A percentile compares a stretch with the other conserved stretches of the same genome.
phyloP scores from a whole-genome alignment of 2,888 invertebrate species.

The Lasiommata megera region DNA sequence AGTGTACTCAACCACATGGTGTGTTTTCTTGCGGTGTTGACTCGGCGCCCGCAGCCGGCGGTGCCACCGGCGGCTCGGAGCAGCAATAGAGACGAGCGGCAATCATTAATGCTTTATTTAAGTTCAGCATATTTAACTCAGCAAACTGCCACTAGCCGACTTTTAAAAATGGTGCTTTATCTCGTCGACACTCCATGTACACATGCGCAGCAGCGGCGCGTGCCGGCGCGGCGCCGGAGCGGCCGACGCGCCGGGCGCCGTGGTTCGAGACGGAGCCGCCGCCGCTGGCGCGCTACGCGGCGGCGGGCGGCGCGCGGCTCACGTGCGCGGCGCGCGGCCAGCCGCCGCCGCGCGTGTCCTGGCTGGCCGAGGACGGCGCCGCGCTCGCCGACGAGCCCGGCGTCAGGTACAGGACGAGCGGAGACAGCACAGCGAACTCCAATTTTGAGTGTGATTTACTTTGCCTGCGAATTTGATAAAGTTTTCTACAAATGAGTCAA shows the following conservation, averaged over 20 bases:
- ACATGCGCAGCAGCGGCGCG: too few species aligned
- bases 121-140: too few species aligned
- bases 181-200: too few species aligned
- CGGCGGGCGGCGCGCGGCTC: slow-evolving; percentile 44
- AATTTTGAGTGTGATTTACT: background rate
- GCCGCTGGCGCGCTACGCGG: slow-evolving; percentile 45
- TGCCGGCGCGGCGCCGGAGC: slow-evolving; percentile 4
- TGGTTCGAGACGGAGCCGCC: slow-evolving; percentile 51
- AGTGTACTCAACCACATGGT: too few species aligned
- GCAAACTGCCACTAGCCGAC: too few species aligned
- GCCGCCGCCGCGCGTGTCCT: slow-evolving; percentile 49
- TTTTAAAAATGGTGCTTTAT: too few species aligned
- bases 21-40: too few species aligned
- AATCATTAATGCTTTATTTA: too few species aligned
- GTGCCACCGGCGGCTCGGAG: too few species aligned
- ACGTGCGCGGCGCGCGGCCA: slow-evolving; percentile 50
- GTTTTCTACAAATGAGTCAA: background rate
- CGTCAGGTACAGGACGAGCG: slow-evolving; percentile 39
- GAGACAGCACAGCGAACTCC: background rate
- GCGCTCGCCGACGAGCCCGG: slow-evolving; percentile 43
- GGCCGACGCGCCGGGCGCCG: slow-evolving; percentile 48
- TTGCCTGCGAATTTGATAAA: background rate
- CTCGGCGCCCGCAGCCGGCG: too few species aligned
- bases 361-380: slow-evolving; percentile 50
- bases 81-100: too few species aligned